Conservation (phyloP, 2,888 invertebrate genomes). For the Falcaria lacertinaria region DNA sequence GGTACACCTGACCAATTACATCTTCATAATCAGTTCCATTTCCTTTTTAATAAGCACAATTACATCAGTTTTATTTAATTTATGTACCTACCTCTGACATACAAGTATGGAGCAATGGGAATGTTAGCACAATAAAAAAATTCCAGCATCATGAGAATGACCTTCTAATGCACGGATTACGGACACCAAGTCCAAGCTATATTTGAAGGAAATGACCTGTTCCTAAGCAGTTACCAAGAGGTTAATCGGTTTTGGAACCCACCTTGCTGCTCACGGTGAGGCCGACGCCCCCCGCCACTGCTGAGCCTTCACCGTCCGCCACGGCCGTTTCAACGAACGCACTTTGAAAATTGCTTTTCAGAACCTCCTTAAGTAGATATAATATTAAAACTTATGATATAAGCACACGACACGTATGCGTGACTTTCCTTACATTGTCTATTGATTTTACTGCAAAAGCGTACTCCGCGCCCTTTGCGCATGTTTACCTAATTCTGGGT, state of each 20-base stretch:
- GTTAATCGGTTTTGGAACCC: constrained; percentile 4
- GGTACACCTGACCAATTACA: constrained; percentile 79
- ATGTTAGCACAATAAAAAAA: too few relatives aligned
- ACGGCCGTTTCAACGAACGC: constrained; percentile 53
- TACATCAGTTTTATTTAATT: too few relatives aligned
- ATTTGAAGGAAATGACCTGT: too few relatives aligned
- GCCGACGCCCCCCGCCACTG: constrained; percentile 71
- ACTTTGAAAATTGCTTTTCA: constrained; percentile 27
- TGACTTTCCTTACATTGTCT: not conserved
- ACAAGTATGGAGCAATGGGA: too few relatives aligned
- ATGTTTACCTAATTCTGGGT: not conserved
- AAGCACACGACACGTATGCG: not conserved
- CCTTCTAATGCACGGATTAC: too few relatives aligned
- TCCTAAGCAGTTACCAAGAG: too few relatives aligned
- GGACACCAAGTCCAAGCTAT: too few relatives aligned
- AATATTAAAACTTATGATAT: constrained; percentile 15
- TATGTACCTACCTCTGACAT: too few relatives aligned
- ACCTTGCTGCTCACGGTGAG: constrained; percentile 78
- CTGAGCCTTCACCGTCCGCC: constrained; percentile 65
- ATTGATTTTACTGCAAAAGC: constrained; percentile 2
- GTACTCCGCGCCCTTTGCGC: not conserved
- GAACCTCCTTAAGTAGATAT: not conserved
- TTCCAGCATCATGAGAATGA: too few relatives aligned
- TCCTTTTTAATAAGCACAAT: not conserved
- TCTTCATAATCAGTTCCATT: not conserved